phyloP scores from a whole-genome alignment of 2,797 vertebrate genomes.

The Fringilla coelebs region DNA sequence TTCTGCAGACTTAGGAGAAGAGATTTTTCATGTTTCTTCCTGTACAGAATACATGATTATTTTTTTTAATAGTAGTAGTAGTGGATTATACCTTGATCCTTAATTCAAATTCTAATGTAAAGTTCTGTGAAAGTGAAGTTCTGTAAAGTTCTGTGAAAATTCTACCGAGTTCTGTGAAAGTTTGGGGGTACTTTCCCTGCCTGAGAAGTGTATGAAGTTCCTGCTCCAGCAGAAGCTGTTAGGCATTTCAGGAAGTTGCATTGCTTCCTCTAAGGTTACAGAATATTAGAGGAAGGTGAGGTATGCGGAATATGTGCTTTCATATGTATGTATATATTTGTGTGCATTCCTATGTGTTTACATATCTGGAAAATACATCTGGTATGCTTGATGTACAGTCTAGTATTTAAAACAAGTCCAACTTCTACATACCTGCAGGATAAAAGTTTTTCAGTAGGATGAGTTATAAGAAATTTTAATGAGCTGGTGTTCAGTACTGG shows the following conservation, averaged over 20 bases:
- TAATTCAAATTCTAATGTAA: background rate
- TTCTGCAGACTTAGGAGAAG: background rate
- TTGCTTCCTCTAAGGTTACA: background rate
- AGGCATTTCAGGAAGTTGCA: background rate
- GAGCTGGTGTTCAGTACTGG: background rate
- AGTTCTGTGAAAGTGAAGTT: background rate
- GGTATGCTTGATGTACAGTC: background rate
- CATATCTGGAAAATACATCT: background rate
- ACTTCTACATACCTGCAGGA: background rate
- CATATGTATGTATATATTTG: background rate
- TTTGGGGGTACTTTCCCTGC: background rate
- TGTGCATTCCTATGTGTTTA: accelerated
- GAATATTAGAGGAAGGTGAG: background rate
- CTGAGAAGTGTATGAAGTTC: background rate
- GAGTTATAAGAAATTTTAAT: background rate
- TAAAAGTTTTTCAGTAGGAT: background rate
- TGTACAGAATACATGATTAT: background rate
- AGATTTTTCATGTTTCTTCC: background rate
- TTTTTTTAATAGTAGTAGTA: background rate
- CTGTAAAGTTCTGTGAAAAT: background rate
- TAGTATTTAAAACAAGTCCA: background rate
- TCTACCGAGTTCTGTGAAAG: background rate
- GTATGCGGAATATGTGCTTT: background rate
- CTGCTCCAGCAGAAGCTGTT: background rate
- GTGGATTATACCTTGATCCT: background rate